These are phyloP conservation scores for Polypedilum vanderplanki DNA, from an alignment of 1,140 invertebrate species.

Conservation along the genomic window DNA sequence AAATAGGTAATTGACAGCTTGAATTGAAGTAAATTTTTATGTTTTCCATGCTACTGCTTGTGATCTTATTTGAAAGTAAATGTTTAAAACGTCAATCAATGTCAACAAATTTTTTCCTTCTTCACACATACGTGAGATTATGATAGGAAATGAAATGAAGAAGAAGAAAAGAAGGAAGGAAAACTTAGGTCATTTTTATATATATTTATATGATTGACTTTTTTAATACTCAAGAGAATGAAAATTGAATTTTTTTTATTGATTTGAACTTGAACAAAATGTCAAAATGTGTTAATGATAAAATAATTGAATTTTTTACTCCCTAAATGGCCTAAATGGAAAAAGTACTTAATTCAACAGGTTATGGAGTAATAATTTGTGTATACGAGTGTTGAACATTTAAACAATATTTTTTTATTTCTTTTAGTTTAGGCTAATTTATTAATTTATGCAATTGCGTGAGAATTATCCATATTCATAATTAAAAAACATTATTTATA, in stretches of 20 bases:
- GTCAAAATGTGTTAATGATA: too few relatives aligned
- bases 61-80: background rate
- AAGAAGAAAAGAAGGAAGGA: too few relatives aligned
- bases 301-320: too few relatives aligned
- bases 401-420: background rate
- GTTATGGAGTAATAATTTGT: slow-evolving; percentile 8
- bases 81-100: slow-evolving; percentile 18
- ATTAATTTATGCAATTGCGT: slow-evolving; percentile 28
- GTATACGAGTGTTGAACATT: background rate
- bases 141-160: too few relatives aligned
- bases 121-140: too few relatives aligned
- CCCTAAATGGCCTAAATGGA: too few relatives aligned
- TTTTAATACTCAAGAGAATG: too few relatives aligned
- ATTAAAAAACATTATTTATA: slow-evolving; percentile 5
- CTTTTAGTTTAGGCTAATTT: slow-evolving; percentile 13
- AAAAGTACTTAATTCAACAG: background rate
- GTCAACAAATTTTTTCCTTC: background rate
- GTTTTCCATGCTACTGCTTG: background rate
- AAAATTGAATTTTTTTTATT: too few relatives aligned
- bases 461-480: background rate
- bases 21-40: slow-evolving; percentile 12
- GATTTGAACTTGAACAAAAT: too few relatives aligned
- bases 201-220: too few relatives aligned
- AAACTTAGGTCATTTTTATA: too few relatives aligned
- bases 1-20: slow-evolving; percentile 27